Conservation (phyloP, 2,797 vertebrate genomes). For the Platalea minor region DNA sequence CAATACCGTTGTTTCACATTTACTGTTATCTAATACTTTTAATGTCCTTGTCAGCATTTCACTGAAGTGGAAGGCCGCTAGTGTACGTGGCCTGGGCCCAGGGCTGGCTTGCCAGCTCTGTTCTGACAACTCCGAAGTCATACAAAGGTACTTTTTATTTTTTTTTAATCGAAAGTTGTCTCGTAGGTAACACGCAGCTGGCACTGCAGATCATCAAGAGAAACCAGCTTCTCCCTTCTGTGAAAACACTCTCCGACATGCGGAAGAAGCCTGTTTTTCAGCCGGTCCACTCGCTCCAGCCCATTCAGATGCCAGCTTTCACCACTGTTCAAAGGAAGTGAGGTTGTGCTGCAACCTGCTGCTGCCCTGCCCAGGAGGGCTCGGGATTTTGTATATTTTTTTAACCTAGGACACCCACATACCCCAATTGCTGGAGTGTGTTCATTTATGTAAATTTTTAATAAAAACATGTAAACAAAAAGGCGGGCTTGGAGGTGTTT, state of each 20-base stretch:
- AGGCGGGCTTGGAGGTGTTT: background rate
- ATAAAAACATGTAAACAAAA: conserved; percentile 36
- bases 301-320: conserved; percentile 89
- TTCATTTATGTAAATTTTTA: conserved; percentile 66
- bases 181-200: conserved; percentile 92
- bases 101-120: background rate
- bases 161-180: background rate
- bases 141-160: background rate
- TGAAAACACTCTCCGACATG: conserved; percentile 85
- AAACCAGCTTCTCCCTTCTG: conserved; percentile 91
- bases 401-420: conserved; percentile 54
- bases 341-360: conserved; percentile 35
- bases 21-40: background rate
- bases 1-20: background rate
- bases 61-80: background rate
- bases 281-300: conserved; percentile 83
- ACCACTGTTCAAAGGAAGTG: conserved; percentile 91
- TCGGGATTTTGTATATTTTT: conserved; percentile 46
- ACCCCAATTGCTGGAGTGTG: conserved; percentile 59
- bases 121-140: background rate
- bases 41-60: background rate
- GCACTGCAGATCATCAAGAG: conserved; percentile 99
- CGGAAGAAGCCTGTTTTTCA: conserved; percentile 88
- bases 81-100: accelerated
- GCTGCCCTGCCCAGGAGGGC: conserved; percentile 20